Conservation (phyloP, 2,113 vertebrate genomes). For the Pluvianellus socialis region DNA sequence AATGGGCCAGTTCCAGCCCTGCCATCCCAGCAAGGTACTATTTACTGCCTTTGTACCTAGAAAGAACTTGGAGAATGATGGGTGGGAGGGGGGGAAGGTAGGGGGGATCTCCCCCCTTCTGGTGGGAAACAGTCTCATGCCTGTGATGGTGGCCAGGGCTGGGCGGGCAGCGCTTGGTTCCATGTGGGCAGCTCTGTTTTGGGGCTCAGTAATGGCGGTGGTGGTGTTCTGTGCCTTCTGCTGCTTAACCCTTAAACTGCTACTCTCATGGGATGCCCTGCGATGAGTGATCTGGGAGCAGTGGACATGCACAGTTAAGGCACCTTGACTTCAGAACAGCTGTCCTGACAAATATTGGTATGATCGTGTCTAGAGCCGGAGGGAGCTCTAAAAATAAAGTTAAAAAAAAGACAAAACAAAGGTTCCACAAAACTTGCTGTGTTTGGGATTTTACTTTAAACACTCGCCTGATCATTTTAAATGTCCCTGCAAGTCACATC, state of each 20-base stretch:
- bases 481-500: neutral
- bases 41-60: neutral
- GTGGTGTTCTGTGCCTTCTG: neutral
- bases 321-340: neutral
- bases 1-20: neutral
- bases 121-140: neutral
- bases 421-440: neutral
- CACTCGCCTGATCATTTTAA: neutral
- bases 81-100: too few species aligned
- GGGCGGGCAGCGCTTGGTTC: neutral
- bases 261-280: accelerated
- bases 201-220: neutral
- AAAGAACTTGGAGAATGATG: neutral
- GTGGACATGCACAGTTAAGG: accelerated
- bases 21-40: neutral
- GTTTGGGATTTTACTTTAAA: neutral
- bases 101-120: neutral
- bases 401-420: neutral
- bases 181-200: neutral
- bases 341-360: neutral
- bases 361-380: neutral
- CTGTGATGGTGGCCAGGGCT: neutral
- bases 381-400: neutral
- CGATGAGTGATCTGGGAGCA: neutral
- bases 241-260: neutral